Evolutionary conservation across 2,888 invertebrate species (phyloP).

Genomic region (Monopis laevigella): DNA sequence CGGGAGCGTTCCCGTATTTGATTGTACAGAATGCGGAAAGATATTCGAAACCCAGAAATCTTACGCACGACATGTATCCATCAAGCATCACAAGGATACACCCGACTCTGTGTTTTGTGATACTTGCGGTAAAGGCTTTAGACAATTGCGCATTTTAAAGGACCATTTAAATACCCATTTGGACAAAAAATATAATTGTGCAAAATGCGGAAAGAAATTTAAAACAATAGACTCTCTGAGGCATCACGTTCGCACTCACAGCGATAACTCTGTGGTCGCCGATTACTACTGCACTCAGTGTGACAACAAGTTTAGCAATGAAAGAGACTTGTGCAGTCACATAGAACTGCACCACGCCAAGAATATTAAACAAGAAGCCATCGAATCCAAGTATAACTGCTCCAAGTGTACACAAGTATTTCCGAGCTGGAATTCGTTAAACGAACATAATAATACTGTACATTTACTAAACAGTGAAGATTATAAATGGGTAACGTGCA

Average conservation of each 20-base stretch:
- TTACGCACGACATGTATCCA: slow-evolving; percentile 45
- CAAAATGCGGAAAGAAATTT: slow-evolving; percentile 42
- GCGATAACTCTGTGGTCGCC: slow-evolving; percentile 21
- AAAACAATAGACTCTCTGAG: slow-evolving; percentile 51
- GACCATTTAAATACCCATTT: slow-evolving; percentile 50
- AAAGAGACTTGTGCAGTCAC: slow-evolving; percentile 47
- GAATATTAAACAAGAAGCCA: slow-evolving; percentile 32
- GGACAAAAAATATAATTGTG: slow-evolving; percentile 47
- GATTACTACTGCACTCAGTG: slow-evolving; percentile 46
- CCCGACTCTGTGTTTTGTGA: slow-evolving; percentile 46
- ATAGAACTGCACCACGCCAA: slow-evolving; percentile 33
- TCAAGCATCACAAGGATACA: slow-evolving; percentile 44
- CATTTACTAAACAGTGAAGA: slow-evolving; percentile 15
- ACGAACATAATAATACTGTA: slow-evolving; percentile 31
- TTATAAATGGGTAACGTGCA: slow-evolving; percentile 15
- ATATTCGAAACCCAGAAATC: slow-evolving; percentile 49
- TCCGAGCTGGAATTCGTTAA: slow-evolving; percentile 36
- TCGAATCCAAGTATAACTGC: slow-evolving; percentile 39
- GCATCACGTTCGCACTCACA: slow-evolving; percentile 48
- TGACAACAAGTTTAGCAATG: slow-evolving; percentile 38
- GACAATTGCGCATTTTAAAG: slow-evolving; percentile 44
- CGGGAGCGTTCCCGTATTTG: slow-evolving; percentile 32
- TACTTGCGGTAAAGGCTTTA: slow-evolving; percentile 48
- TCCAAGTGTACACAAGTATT: slow-evolving; percentile 44
- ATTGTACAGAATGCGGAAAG: slow-evolving; percentile 46